Conservation (phyloP, 2,888 invertebrate species). For the Mimumesa dahlbomi region DNA sequence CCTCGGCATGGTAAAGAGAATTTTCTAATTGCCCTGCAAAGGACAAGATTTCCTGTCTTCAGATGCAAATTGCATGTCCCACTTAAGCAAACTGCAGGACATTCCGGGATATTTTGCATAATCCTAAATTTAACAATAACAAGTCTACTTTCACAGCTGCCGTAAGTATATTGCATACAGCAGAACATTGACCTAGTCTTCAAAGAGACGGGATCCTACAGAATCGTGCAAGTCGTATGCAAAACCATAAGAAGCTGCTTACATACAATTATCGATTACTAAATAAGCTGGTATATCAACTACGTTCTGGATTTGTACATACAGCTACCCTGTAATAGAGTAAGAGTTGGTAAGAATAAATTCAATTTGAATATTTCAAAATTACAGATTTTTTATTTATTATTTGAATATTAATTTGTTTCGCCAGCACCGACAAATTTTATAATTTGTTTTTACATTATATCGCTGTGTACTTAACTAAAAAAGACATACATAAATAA, state of each 20-base stretch:
- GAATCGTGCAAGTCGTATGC: conserved; percentile 18
- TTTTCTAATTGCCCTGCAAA: conserved; percentile 54
- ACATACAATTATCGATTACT: no score
- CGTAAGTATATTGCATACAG: conserved; percentile 47
- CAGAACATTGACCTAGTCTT: conserved; percentile 71
- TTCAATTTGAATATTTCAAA: no score
- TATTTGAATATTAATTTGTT: no score
- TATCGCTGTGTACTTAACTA: no score
- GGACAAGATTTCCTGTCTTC: conserved; percentile 64
- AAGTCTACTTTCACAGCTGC: conserved; percentile 60
- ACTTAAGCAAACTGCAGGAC: conserved; percentile 62
- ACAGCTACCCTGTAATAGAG: no score
- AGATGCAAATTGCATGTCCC: conserved; percentile 68
- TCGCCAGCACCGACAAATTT: no score
- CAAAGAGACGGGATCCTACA: conserved; percentile 48
- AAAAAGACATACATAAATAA: no score
- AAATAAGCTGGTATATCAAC: no score
- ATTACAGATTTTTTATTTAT: no score
- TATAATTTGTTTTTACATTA: no score
- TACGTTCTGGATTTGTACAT: no score
- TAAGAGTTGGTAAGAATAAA: no score
- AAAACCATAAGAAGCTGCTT: conserved; percentile 1
- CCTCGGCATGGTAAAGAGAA: conserved; percentile 11
- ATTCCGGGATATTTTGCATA: conserved; percentile 69
- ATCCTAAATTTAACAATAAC: conserved; percentile 69